Base-by-base conservation (phyloP, 2,888 invertebrate species). In the Pedicia rivosa region DNA sequence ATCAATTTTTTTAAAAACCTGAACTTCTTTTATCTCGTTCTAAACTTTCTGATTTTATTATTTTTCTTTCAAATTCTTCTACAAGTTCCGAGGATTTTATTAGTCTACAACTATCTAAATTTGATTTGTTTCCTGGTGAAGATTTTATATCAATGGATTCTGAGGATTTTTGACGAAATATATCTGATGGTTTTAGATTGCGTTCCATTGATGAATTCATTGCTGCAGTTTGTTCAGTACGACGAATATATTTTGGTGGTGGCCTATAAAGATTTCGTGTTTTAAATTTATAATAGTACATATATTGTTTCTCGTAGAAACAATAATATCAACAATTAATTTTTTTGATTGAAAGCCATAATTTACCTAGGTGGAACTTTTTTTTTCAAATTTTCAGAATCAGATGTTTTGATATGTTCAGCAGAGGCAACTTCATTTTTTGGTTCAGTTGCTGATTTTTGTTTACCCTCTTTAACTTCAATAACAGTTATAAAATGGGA, bases 401-500 rank as follows among this genome's bases (percentile, higher is more conserved):
- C n/a, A n/a, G n/a, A n/a, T n/a, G n/a, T n/a, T n/a, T n/a, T n/a
- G n/a, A n/a, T n/a, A n/a, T n/a, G n/a, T n/a, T n/a, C n/a, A n/a
- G n/a, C n/a, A n/a, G n/a, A n/a, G n/a, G n/a, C n/a, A n/a, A n/a
- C n/a, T n/a, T n/a, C n/a, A 59, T 32, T 32, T 20, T 32, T 6
- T 65, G 60, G 15, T 35, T 35, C 12, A 17, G 3, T 36, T 19
- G 33, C 20, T n/a, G n/a, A n/a, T n/a, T n/a, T 27, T 19, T n/a
- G n/a, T 20, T 32, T 32, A 6, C 20, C 32, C 56, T 84, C 86
- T 60, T 84, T 86, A 26, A 87, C 84, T 71, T 84, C 82, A 50
- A 87, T 87, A 46, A 87, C 86, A 42, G 86, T 87, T 46, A 87
- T 76, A 63, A 86, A 87, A 61, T 83, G 61, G 42, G 62, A 60